These are phyloP conservation scores for Drosophila fulvimacula DNA, from an alignment of 2,888 invertebrate genomes.

Conservation along the genomic window DNA sequence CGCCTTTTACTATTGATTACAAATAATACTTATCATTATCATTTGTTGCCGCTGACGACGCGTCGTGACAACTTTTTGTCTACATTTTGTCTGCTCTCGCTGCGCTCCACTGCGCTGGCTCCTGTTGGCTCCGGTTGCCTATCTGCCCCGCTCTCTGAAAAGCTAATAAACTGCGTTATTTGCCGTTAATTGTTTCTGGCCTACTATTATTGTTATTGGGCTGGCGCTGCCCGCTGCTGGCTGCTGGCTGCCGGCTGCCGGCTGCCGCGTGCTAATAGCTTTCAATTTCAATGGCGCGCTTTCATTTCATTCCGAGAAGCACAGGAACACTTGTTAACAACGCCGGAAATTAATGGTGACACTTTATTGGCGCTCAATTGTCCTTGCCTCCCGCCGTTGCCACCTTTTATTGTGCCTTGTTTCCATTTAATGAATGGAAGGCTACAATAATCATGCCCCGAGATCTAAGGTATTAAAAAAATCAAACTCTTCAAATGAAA, in stretches of 20 bases:
- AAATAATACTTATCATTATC: slow-evolving; percentile 68
- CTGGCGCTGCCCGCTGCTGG: not conserved
- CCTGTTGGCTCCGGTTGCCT: not conserved
- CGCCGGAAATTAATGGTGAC: slow-evolving; percentile 74
- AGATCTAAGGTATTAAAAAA: not conserved
- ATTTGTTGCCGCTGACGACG: slow-evolving; percentile 36
- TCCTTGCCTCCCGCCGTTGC: slow-evolving; percentile 11
- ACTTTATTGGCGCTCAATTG: slow-evolving; percentile 69
- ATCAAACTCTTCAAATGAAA: not conserved
- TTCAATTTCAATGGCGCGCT: slow-evolving; percentile 58
- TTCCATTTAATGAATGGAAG: slow-evolving; percentile 7
- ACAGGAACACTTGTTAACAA: slow-evolving; percentile 50
- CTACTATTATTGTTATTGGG: slow-evolving; percentile 45
- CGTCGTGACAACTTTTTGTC: slow-evolving; percentile 57
- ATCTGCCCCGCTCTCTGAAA: slow-evolving; percentile 27
- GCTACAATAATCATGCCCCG: not conserved
- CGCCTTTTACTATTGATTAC: slow-evolving; percentile 65
- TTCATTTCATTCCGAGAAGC: slow-evolving; percentile 14
- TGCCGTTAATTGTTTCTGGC: slow-evolving; percentile 62
- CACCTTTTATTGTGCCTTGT: slow-evolving; percentile 3
- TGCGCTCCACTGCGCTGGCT: slow-evolving; percentile 37
- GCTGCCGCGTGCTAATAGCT: slow-evolving; percentile 23
- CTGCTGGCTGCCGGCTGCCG: not conserved
- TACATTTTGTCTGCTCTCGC: slow-evolving; percentile 25
- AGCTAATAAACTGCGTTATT: slow-evolving; percentile 70